Base-by-base conservation (phyloP, 2,113 vertebrate genomes). In the Nanger granti region DNA sequence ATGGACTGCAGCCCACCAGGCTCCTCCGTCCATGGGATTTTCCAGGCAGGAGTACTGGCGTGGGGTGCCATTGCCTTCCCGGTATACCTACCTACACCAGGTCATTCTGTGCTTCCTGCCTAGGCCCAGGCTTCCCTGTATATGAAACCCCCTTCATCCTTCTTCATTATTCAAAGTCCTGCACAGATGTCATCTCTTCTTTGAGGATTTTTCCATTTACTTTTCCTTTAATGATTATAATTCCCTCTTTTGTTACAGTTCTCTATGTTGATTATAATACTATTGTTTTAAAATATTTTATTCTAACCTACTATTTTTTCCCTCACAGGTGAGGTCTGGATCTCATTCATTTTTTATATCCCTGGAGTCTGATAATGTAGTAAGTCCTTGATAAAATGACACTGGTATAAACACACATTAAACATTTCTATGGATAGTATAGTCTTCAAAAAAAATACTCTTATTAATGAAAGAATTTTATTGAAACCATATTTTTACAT, bases 321-420 rank as follows among this genome's bases (percentile, higher is more conserved):
- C 6, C 59, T 92, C 64, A 83, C 2, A 41, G 60, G 54, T 89
- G 64, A 95, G 52, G 24, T 37, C 66, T 93, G 37, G 34, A 44
- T 86, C 31, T 94, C 52, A 79, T 20, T 84, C 8, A 87, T 79
- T 96, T 95, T 37, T 83, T 37, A 64, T 87, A 57, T 13, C 17
- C 9, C 64, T 37, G 66, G 54, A 22, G 15, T 22, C 26, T 94
- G 44, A 29, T 73, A 59, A 85, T 8, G 22, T 73, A 89, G 59
- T 54, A 93, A 79, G 24, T 82, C 20, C 76, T 91, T 79, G 29
- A 91, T 96, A 57, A 94, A 95, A 95, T 66, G 87, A 85, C 92
- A 12, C 57, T 80, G 37, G 54, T 47, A 2, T 89, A 90, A 92
- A 87, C 2, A 89, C 20, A 87, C 4, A 91, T 62, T 94, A 93